Evolutionary conservation across 2,888 invertebrate genomes (phyloP), one percentile per base, ranked within the genome.

Genomic region (Scaptomyza tumidula): DNA sequence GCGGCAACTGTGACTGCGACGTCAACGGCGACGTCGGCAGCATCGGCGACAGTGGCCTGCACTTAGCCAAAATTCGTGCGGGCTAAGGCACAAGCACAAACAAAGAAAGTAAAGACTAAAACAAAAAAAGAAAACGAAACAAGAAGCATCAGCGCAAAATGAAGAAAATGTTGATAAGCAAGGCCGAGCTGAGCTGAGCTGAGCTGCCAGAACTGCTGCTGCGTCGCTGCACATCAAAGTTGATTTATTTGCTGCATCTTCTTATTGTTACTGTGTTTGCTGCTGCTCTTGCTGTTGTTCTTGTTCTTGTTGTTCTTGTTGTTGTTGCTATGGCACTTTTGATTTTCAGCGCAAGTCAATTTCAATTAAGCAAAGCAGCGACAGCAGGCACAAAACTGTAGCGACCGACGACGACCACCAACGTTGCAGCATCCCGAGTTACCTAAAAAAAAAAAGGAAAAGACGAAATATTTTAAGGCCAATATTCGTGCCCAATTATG

Each of bases 221-320:
- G 78, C 49, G 58, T 57, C 61, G 79, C 83, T 86, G 88, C 86
- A 87, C 88, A 82, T 85, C 86, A 87, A 75, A 85, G 86, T 87
- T 83, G 86, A 88, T 88, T 83, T 88, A 88, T 87, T 81, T 74
- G 66, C 48, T 86, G 52, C 55, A 58, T 37, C 46, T 41, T 62
- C 24, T 55, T 56, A 19, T 67, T 71, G 49, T 41, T 57, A 50
- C 54, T 57, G 61, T 57, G 61, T 48, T 68, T 62, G 58, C 13
- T 55, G 39, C 14, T 39, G 54, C 54, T 74, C 61, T 50, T 75
- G 75, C 16, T 11, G 33, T 11, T 73, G 54, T 60, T 74, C 61
- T 54, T 75, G 75, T 67, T 75, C 50, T 57, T 74, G 65, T 50
- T 75, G 75, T n/a, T n/a, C n/a, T n/a, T 73, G 54, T 60, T 74